Percentiles rank a stretch among this genome's conserved stretches.
Evolutionary conservation across 2,888 invertebrate genomes (phyloP).

Genomic region (Prosopocoilus inquinatus): DNA sequence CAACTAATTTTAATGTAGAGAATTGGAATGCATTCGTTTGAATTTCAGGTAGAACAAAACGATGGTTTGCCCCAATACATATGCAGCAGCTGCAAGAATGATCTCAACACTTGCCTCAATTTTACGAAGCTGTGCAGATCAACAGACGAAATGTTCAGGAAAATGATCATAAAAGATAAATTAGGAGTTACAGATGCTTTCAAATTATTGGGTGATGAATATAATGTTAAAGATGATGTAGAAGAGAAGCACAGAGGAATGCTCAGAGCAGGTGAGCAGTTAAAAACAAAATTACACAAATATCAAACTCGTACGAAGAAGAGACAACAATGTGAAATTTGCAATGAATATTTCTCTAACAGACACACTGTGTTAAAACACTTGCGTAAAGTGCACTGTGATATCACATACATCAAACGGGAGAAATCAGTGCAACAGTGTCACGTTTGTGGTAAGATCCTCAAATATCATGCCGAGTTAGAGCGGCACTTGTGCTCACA

Average conservation of each 20-base stretch:
- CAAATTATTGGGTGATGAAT: no score
- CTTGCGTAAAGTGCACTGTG: neutral
- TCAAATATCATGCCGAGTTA: constrained; percentile 26
- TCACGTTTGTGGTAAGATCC: constrained; percentile 30
- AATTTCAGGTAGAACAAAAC: constrained; percentile 23
- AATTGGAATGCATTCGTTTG: neutral
- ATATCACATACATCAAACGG: neutral
- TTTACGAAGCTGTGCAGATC: constrained; percentile 31
- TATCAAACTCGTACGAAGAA: neutral
- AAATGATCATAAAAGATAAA: neutral
- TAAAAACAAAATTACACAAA: neutral
- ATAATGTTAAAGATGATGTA: no score
- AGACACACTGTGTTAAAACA: neutral
- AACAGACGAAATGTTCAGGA: constrained; percentile 13
- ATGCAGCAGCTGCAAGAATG: constrained; percentile 27
- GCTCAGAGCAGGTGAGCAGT: neutral
- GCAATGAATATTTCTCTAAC: neutral
- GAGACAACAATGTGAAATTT: neutral
- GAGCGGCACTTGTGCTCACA: constrained; percentile 26
- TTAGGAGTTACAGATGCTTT: neutral
- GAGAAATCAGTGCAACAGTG: constrained; percentile 26
- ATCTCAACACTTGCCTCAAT: constrained; percentile 26
- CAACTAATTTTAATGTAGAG: no score
- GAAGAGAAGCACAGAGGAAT: no score
- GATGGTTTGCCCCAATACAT: constrained; percentile 31